Conservation (phyloP, 1,140 invertebrate species). For the Trichonephila clavata region DNA sequence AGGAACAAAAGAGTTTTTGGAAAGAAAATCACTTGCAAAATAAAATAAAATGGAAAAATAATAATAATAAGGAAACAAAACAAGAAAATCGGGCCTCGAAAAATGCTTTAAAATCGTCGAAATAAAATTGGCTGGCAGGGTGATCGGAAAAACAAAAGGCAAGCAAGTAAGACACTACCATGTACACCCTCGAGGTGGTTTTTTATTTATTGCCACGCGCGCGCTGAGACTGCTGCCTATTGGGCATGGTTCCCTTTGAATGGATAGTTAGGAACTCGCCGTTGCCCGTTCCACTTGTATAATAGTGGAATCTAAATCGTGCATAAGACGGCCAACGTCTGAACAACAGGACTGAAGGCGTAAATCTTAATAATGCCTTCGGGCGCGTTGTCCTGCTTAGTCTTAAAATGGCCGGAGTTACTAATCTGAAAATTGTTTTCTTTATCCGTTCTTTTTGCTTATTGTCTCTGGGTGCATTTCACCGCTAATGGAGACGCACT, state of each 20-base stretch:
- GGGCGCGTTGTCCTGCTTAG: conserved; percentile 17
- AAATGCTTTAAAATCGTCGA: conserved; percentile 46
- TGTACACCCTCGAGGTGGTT: not conserved
- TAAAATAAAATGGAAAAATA: not conserved
- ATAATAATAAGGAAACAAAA: not conserved
- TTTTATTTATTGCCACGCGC: conserved; percentile 19
- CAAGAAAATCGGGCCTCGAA: conserved; percentile 6
- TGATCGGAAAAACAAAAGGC: conserved; percentile 14
- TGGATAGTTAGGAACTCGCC: not conserved
- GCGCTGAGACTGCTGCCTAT: not conserved
- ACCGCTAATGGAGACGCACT: not conserved
- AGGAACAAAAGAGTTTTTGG: conserved; percentile 18
- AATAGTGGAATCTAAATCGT: conserved; percentile 27
- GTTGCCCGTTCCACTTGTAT: conserved; percentile 23
- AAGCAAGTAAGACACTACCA: not conserved
- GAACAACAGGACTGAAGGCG: not conserved
- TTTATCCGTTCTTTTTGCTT: conserved; percentile 10
- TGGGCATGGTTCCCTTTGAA: conserved; percentile 12
- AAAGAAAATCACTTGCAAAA: conserved; percentile 23
- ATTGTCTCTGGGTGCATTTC: conserved; percentile 7
- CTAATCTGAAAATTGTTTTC: conserved; percentile 38
- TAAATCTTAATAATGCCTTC: conserved; percentile 29
- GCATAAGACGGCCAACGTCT: not conserved
- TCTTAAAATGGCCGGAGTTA: not conserved
- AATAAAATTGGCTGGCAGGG: conserved; percentile 24